Conservation (phyloP, 2,113 vertebrate genomes). For the Lutjanus erythropterus region DNA sequence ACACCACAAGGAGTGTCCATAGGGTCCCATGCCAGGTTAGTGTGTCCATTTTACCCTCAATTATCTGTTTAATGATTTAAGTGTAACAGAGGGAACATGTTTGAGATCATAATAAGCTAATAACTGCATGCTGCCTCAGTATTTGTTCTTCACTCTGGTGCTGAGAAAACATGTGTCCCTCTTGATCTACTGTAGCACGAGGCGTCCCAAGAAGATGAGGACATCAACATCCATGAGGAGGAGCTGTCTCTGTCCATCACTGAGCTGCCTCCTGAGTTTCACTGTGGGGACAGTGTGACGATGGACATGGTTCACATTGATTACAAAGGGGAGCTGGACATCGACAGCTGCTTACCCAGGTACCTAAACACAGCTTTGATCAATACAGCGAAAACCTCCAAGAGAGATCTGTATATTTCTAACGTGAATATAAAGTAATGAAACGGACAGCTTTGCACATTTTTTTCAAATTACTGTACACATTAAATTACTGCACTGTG, state of each 20-base stretch:
- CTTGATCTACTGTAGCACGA: conserved; percentile 76
- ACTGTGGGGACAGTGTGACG: conserved; percentile 87
- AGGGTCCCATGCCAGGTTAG: conserved; percentile 81
- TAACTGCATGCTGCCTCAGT: conserved; percentile 51
- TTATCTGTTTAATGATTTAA: conserved; percentile 31
- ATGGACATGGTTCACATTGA: conserved; percentile 87
- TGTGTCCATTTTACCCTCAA: conserved; percentile 63
- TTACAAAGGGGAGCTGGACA: conserved; percentile 84
- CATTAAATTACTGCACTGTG: too few species aligned
- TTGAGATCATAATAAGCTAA: conserved; percentile 12
- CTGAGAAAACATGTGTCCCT: background rate
- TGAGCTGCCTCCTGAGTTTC: conserved; percentile 88
- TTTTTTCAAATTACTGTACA: too few species aligned
- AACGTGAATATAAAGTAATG: too few species aligned
- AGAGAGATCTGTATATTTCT: too few species aligned
- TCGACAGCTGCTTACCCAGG: conserved; percentile 89
- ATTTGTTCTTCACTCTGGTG: background rate
- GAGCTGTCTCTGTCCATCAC: conserved; percentile 89
- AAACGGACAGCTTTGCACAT: too few species aligned
- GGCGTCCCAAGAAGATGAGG: conserved; percentile 86
- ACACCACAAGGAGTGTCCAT: conserved; percentile 76
- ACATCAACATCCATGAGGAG: conserved; percentile 86
- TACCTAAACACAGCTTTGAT: conserved; percentile 58
- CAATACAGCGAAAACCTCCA: too few species aligned
- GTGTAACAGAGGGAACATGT: conserved; percentile 38